Base-by-base conservation (phyloP, 2,888 invertebrate genomes). In the Chloroclysta siterata region DNA sequence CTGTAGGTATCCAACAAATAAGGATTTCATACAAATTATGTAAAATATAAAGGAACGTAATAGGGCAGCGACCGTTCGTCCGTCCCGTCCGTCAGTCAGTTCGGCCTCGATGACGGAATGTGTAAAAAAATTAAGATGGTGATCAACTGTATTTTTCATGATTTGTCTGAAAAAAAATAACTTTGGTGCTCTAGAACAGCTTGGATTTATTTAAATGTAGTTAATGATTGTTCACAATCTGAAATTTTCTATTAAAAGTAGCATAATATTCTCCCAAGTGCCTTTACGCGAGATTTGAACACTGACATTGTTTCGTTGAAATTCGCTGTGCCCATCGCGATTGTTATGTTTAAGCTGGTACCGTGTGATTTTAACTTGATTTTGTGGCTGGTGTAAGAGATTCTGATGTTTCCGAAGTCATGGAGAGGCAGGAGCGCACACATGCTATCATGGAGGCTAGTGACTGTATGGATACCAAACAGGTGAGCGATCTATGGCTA, bases 391-490 rank as follows among this genome's bases (percentile, higher is more conserved):
- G 83, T 84, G 78, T 86, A 88, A 85, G 77, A 82, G 82, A 84
- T 91, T 93, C 93, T 93, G 88, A 93, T 93, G 93, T 88, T 88
- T 88, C 81, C 89, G 81, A 88, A 82, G 83, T 77, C 78, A 92
- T 93, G 92, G 88, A 90, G 83, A 85, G 89, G 85, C 87, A 87
- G 85, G 90, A 90, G 80, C 86, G 90, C 85, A 87, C 90, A 87
- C 88, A 92, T 84, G 87, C 88, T 86, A 95, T 94, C 89, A 94
- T 94, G 94, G 94, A 95, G 90, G 89, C 93, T 80, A 89, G 90
- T 76, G 95, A 95, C 85, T 93, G 92, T 81, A 93, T 94, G 89
- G 94, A 94, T 82, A 94, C 94, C 73, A 94, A 94, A 94, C 95
- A 95, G 94, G 95, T 95, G 94, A 93, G 91, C 74, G 76, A 76